Base-by-base conservation (phyloP, 1,140 invertebrate species). In the Trialeurodes vaporariorum region DNA sequence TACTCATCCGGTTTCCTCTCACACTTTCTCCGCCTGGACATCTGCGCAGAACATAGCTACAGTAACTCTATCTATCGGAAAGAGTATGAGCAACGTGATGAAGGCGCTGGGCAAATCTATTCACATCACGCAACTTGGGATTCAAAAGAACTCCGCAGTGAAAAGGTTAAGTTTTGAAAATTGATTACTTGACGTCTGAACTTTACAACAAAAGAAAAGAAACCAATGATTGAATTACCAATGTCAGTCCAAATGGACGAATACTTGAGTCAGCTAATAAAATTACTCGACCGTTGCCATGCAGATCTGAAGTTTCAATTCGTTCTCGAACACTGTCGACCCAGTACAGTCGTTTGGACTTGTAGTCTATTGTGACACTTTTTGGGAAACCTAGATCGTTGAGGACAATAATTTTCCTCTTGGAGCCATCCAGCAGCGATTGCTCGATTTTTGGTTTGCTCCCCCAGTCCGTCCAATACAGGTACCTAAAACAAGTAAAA, bases 311-410 rank as follows among this genome's bases (percentile, higher is more conserved):
- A 65, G 88, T 89, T 77, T 98, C 95, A 69, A 98, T 96, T 73
- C 88, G 87, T 74, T 97, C 90, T 64, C 88, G 87, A 70, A 94
- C 82, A 0, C 90, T 90, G 80, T 98, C 95, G 9, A 91, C 90
- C 88, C 93, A 96, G 74, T 94, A 96, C 1, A 96, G 77, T 67
- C 87, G 83, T 69, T 84, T 84, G 60, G 83, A 86, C 59, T 85
- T 82, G 72, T 88, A 92, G 78, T 98, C 96, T 23, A 98, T 84
- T 0, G 91, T 87, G 1, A 98, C 80, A 0, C 93, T 94, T 75
- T 95, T 96, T 0, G 95, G 94, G 81, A 94, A 94, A 22, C 86
- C 87, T 1, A 98, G 77, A 76, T 96, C 91, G 71, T 92, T 87
- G 11, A 84, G 83, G 0, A 98, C 82, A 58, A 98, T 87, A 0